A percentile compares a stretch with the other conserved stretches of the same genome.
phyloP scores from a whole-genome alignment of 2,888 invertebrate species.

The Leptopterna dolabrata region DNA sequence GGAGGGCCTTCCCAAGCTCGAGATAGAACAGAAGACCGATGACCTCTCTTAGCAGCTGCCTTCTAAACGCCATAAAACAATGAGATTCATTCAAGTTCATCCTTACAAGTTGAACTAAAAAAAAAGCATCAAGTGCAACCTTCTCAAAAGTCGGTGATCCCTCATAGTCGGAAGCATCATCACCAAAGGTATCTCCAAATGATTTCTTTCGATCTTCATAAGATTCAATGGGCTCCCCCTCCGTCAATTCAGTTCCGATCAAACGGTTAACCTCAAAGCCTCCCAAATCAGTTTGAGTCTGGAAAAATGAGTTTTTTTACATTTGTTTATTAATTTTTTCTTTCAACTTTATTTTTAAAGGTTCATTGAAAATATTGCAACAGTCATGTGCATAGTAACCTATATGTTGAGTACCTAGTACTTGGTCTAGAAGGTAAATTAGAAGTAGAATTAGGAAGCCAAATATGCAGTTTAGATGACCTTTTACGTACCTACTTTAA shows the following conservation, averaged over 20 bases:
- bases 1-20: constrained; percentile 47
- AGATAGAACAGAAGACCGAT: not conserved
- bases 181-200: not conserved
- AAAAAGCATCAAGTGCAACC: too few relatives aligned
- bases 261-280: not conserved
- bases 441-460: too few relatives aligned
- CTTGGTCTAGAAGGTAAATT: too few relatives aligned
- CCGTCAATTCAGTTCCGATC: constrained; percentile 32
- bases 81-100: too few relatives aligned
- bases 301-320: not conserved
- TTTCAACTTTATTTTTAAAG: too few relatives aligned
- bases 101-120: too few relatives aligned
- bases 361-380: too few relatives aligned
- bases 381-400: too few relatives aligned
- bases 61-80: not conserved
- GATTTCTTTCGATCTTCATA: not conserved
- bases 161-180: not conserved
- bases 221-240: not conserved
- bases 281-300: constrained; percentile 44
- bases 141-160: not conserved
- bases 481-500: too few relatives aligned
- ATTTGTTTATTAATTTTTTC: not conserved
- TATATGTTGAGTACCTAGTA: too few relatives aligned
- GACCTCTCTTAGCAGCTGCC: not conserved
- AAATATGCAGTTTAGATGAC: too few relatives aligned